Conservation (phyloP, 2,888 invertebrate genomes). For the Rotaria sp. region DNA sequence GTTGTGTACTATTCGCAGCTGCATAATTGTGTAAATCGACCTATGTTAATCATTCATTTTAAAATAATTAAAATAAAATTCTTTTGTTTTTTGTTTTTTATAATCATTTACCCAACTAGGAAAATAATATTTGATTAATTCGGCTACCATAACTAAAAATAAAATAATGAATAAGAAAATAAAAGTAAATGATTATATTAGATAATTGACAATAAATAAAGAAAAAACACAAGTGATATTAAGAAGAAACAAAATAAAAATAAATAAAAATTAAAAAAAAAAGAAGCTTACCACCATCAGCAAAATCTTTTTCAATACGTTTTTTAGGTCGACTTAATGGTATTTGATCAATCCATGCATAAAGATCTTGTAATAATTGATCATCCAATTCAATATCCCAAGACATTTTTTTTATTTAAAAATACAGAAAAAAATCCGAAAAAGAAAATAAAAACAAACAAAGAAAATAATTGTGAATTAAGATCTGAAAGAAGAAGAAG, state of each 20-base stretch:
- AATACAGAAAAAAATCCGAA: not conserved
- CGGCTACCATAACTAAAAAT: constrained; percentile 49
- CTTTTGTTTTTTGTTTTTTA: too few relatives aligned
- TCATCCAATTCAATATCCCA: constrained; percentile 48
- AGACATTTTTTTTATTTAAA: not conserved
- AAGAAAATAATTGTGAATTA: not conserved
- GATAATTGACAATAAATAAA: constrained; percentile 45
- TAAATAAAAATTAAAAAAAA: not conserved
- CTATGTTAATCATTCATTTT: constrained; percentile 39
- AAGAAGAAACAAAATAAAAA: not conserved
- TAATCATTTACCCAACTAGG: constrained; percentile 45
- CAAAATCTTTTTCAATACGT: constrained; percentile 55
- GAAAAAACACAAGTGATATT: not conserved
- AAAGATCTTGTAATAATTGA: constrained; percentile 51
- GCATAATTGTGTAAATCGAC: constrained; percentile 54
- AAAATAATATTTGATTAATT: constrained; percentile 53
- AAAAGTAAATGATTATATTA: too few relatives aligned
- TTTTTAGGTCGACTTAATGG: constrained; percentile 54
- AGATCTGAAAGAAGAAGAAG: not conserved
- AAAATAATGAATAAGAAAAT: not conserved
- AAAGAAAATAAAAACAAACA: too few relatives aligned
- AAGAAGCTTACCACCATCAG: constrained; percentile 53
- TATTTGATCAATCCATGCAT: constrained; percentile 54
- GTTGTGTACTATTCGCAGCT: constrained; percentile 49
- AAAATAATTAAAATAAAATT: not conserved